These are phyloP conservation scores for Diadema setosum DNA, from an alignment of 35 echinoderm and acorn worm species.

Conservation along the genomic window DNA sequence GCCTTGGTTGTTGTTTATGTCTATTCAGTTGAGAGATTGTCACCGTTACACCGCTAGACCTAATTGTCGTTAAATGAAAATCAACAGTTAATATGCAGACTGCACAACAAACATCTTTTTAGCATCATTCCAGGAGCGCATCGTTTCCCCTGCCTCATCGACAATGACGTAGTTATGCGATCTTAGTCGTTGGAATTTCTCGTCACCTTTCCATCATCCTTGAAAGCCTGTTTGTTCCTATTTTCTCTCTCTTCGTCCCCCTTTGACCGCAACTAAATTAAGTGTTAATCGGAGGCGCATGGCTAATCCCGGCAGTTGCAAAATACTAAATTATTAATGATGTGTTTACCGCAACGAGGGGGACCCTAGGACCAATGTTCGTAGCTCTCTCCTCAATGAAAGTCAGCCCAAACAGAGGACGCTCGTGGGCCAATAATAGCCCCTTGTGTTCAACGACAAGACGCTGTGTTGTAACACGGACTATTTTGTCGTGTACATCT, in stretches of 20 bases:
- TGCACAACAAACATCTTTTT: too few relatives aligned
- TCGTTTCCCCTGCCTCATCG: too few relatives aligned
- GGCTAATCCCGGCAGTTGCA: conserved; percentile 1
- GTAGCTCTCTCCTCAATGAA: neutral
- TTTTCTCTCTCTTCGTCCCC: neutral
- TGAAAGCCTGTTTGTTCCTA: neutral
- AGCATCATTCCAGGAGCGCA: too few relatives aligned
- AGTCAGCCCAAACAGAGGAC: neutral
- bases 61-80: too few relatives aligned
- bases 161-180: too few relatives aligned
- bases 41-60: too few relatives aligned
- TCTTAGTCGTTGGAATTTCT: too few relatives aligned
- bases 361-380: neutral
- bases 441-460: conserved; percentile 20
- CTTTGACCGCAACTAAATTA: conserved; percentile 13
- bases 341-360: neutral
- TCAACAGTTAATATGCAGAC: too few relatives aligned
- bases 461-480: neutral
- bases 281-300: conserved; percentile 10
- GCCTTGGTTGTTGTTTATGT: too few relatives aligned
- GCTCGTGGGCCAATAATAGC: neutral
- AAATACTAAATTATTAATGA: conserved; percentile 32
- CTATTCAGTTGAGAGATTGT: too few relatives aligned
- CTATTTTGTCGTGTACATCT: neutral
- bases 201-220: neutral